Base-by-base conservation (phyloP, 2,888 invertebrate genomes). In the Miltochrista miniata region DNA sequence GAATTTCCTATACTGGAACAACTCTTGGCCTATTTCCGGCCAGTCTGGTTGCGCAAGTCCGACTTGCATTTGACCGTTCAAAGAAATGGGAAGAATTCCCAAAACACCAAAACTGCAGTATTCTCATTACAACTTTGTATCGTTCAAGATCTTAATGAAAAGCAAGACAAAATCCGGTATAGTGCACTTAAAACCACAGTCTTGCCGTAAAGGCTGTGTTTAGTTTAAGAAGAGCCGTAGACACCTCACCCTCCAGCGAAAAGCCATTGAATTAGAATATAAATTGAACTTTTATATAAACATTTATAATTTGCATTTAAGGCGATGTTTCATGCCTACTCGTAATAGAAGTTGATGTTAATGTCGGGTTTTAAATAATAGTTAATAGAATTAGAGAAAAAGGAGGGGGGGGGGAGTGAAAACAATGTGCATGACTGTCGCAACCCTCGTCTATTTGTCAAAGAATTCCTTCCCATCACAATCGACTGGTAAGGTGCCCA, bases 201-300 rank as follows among this genome's bases (percentile, higher is more conserved):
- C 55, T 52, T 30, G 29, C 42, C 43, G 48, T 59, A 52, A 57
- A 55, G 48, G 54, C 50, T 74, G 74, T 76, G 75, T 79, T 81
- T 77, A 80, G 71, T 75, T 68, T 50, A 56, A 74, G 69, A 70
- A 70, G 48, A 71, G 69, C 61, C 69, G 18, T 5, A 24, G 18
- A 77, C 78, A 76, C 76, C 70, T 65, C 66, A 71, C 79, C 79
- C 80, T 76, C 78, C 76, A 76, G 80, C 77, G 79, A 75, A 65
- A 75, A 76, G 76, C 80, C 76, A 84, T 87, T 68, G 77, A 74
- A 87, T 88, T 88, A 85, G 82, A 88, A 88, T 88, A 85, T 87
- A 88, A 85, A 88, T 88, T 85, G 87, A 87, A 87, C 83, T 85
- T 88, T 86, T 85, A 86, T 81, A 85, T 81, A 85, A 85, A 84